Conservation (phyloP, 2,888 invertebrate species). For the Stomorhina lunata region DNA sequence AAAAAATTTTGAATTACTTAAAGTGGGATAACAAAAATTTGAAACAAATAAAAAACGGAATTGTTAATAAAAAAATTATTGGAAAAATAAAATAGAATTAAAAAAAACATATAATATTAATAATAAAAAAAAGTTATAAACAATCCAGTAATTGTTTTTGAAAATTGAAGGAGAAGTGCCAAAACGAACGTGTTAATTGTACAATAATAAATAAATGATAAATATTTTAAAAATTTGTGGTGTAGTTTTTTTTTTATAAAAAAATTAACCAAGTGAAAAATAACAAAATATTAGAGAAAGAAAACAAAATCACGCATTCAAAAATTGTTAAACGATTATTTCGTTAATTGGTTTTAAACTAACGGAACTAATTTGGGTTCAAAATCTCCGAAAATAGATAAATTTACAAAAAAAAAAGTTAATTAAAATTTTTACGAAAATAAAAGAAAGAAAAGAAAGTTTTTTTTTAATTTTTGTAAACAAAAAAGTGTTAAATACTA, state of each 20-base stretch:
- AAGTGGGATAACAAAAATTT: conserved; percentile 2
- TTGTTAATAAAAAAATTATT: neutral
- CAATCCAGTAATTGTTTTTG: too few species aligned
- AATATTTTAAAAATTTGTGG: too few species aligned
- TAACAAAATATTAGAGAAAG: neutral
- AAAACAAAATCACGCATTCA: conserved; percentile 3
- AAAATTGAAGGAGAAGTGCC: too few species aligned
- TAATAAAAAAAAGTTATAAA: too few species aligned
- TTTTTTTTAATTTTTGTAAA: neutral
- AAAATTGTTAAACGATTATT: neutral
- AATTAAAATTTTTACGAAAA: neutral
- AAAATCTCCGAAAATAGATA: neutral
- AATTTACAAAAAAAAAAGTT: neutral
- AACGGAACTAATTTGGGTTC: conserved; percentile 27
- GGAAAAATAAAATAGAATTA: neutral
- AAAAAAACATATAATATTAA: neutral
- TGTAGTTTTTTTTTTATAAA: neutral
- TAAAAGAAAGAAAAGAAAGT: neutral
- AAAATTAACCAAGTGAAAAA: conserved; percentile 33
- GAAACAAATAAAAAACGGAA: neutral
- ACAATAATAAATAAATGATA: too few species aligned
- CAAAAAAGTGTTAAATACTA: neutral
- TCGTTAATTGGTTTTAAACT: neutral
- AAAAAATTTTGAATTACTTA: neutral
- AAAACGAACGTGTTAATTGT: too few species aligned